Conservation (phyloP, 2,113 vertebrate genomes). For the Triplophysa tibetana region DNA sequence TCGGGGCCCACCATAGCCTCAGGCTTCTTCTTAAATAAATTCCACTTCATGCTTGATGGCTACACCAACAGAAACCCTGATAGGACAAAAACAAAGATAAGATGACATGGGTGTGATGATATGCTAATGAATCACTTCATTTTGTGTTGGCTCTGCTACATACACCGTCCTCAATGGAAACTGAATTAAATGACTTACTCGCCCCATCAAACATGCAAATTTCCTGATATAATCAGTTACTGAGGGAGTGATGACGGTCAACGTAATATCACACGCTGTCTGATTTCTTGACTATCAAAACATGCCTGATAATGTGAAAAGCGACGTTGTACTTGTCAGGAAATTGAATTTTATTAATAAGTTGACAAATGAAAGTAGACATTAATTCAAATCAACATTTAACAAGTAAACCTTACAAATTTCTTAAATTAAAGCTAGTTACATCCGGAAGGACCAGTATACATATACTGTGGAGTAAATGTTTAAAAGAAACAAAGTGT, state of each 20-base stretch:
- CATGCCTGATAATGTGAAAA: conserved; percentile 4
- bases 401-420: no score
- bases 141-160: background rate
- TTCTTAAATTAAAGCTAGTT: no score
- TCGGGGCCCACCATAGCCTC: conserved; percentile 73
- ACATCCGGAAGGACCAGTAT: no score
- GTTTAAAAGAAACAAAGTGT: no score
- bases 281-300: conserved; percentile 9
- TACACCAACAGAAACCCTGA: conserved; percentile 69
- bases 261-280: background rate
- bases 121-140: background rate
- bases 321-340: background rate
- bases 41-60: conserved; percentile 78
- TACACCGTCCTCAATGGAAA: background rate
- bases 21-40: conserved; percentile 83
- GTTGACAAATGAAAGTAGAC: no score
- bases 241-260: background rate
- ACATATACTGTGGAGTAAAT: no score
- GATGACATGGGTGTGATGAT: background rate
- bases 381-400: no score
- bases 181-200: background rate
- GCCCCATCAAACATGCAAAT: background rate
- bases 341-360: background rate
- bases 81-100: background rate
- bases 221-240: background rate